These are phyloP conservation scores for Caenorhabditis inopinata DNA, from an alignment of 1,140 invertebrate species.

Conservation along the genomic window DNA sequence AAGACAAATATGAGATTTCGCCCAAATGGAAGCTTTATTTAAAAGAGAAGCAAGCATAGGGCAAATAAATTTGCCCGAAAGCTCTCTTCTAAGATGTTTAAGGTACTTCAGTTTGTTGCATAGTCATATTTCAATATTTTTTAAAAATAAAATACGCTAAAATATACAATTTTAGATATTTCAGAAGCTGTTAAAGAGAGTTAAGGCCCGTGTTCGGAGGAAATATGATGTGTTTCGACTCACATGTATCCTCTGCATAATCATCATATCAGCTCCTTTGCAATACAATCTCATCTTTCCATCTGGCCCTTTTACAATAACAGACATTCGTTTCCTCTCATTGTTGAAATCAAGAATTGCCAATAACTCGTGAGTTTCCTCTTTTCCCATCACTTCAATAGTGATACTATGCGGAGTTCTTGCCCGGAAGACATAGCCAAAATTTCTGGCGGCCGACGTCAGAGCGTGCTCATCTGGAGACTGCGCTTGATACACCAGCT, in stretches of 20 bases:
- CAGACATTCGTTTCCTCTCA: constrained; percentile 96
- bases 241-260: constrained; percentile 81
- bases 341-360: constrained; percentile 99
- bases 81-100: too few relatives aligned
- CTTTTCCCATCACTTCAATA: constrained; percentile 67
- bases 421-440: constrained; percentile 87
- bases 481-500: constrained; percentile 82
- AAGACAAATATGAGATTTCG: too few relatives aligned
- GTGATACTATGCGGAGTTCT: constrained; percentile 69
- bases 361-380: constrained; percentile 77
- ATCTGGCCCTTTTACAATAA: constrained; percentile 81
- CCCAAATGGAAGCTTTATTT: too few relatives aligned
- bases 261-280: constrained; percentile 97
- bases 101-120: too few relatives aligned
- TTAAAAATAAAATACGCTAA: too few relatives aligned
- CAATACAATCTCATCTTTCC: constrained; percentile 86
- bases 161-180: too few relatives aligned
- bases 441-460: constrained; percentile 93
- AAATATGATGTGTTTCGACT: too few relatives aligned
- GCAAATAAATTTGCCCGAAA: too few relatives aligned
- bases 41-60: too few relatives aligned
- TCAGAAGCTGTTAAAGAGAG: too few relatives aligned
- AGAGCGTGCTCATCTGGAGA: constrained; percentile 94
- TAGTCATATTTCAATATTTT: too few relatives aligned
- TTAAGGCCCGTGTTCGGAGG: too few relatives aligned